Evolutionary conservation across 2,888 invertebrate genomes (phyloP).

Genomic region (Tryphoninae sp.): DNA sequence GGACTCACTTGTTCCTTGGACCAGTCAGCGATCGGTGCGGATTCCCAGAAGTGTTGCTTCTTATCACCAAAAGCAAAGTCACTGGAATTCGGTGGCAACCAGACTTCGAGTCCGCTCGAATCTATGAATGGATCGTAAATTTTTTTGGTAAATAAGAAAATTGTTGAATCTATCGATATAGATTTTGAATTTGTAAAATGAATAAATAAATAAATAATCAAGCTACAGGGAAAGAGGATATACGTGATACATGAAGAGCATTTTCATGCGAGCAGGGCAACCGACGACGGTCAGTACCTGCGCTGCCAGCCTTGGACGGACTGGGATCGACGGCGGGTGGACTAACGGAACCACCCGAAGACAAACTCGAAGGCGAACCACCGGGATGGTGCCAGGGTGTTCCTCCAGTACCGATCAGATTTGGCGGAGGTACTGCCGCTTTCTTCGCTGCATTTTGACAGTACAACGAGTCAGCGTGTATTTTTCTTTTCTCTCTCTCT

Average conservation of each 20-base stretch:
- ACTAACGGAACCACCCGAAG: slow-evolving; percentile 83
- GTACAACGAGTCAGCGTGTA: slow-evolving; percentile 58
- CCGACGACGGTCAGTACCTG: slow-evolving; percentile 67
- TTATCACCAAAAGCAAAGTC: slow-evolving; percentile 85
- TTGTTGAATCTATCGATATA: no score
- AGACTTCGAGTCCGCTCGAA: slow-evolving; percentile 80
- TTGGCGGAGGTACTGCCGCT: slow-evolving; percentile 86
- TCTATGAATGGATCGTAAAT: slow-evolving; percentile 71
- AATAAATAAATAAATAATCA: slow-evolving; percentile 7
- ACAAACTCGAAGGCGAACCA: slow-evolving; percentile 86
- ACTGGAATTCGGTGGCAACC: slow-evolving; percentile 83
- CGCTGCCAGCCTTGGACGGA: slow-evolving; percentile 76
- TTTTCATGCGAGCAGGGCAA: slow-evolving; percentile 57
- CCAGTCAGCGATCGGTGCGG: slow-evolving; percentile 88
- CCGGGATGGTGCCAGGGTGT: slow-evolving; percentile 83
- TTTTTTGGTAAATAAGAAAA: background rate
- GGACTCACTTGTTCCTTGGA: slow-evolving; percentile 87
- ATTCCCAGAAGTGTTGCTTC: slow-evolving; percentile 87
- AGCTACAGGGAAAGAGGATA: slow-evolving; percentile 1
- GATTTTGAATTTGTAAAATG: slow-evolving; percentile 7
- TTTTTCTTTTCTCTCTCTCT: background rate
- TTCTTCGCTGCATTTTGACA: slow-evolving; percentile 83
- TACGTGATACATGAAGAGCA: slow-evolving; percentile 17
- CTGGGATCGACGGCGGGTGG: slow-evolving; percentile 78
- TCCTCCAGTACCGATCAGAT: slow-evolving; percentile 78